These are phyloP conservation scores for Diachasma alloeum DNA, from an alignment of 1,140 invertebrate genomes.

Conservation along the genomic window DNA sequence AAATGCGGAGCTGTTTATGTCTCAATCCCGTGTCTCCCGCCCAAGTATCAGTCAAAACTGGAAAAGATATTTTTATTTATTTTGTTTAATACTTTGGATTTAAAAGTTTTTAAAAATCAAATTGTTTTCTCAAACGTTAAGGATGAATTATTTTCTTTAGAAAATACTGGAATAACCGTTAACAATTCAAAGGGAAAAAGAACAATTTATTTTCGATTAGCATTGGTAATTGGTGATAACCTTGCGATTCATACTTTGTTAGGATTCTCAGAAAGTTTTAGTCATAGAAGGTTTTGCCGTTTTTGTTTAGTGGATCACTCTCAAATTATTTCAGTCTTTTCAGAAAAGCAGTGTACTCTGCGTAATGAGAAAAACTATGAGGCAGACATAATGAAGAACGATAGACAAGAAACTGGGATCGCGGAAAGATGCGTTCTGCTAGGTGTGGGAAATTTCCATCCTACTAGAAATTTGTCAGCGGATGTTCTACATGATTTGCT, in stretches of 20 bases:
- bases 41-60: constrained; percentile 32
- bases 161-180: constrained; percentile 19
- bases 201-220: constrained; percentile 42
- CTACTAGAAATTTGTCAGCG: constrained; percentile 32
- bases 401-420: constrained; percentile 21
- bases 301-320: constrained; percentile 43
- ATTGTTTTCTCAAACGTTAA: constrained; percentile 39
- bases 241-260: constrained; percentile 47
- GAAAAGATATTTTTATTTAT: constrained; percentile 44
- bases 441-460: constrained; percentile 35
- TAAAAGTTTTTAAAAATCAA: constrained; percentile 36
- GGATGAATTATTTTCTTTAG: constrained; percentile 36
- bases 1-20: constrained; percentile 15
- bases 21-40: constrained; percentile 38
- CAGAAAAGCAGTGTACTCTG: constrained; percentile 33
- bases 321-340: constrained; percentile 29
- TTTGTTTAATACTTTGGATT: constrained; percentile 45
- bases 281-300: constrained; percentile 42
- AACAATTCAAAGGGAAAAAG: constrained; percentile 12
- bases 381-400: background rate
- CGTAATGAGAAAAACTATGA: constrained; percentile 23
- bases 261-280: constrained; percentile 47
- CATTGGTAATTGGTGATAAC: constrained; percentile 49
- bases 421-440: constrained; percentile 12
- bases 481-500: constrained; percentile 47